Percentiles rank a stretch among this genome's conserved stretches.
Conservation (phyloP, 2,113 vertebrate genomes). For the Gila orcuttii region DNA sequence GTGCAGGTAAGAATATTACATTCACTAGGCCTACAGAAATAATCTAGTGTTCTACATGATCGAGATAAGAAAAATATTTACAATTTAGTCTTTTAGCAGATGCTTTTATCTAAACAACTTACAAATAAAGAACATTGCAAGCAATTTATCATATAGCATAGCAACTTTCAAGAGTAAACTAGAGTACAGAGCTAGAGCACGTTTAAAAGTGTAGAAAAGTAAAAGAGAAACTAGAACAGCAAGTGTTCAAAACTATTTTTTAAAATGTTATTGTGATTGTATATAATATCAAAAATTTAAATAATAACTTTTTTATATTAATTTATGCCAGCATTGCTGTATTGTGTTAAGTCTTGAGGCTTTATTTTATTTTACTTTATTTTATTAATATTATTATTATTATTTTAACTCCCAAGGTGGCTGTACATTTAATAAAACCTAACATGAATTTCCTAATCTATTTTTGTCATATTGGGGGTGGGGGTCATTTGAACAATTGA, state of each 20-base stretch:
- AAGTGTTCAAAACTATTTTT: neutral
- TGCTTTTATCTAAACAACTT: neutral
- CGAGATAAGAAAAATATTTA: neutral
- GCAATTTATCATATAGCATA: neutral
- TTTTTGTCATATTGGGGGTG: no score
- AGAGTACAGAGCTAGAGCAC: neutral
- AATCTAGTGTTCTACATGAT: neutral
- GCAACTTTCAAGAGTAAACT: neutral
- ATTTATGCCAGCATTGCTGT: neutral
- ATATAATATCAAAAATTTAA: no score
- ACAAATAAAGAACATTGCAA: neutral
- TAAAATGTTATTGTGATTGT: no score
- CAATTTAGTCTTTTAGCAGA: neutral
- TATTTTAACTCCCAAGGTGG: neutral
- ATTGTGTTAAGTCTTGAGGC: neutral
- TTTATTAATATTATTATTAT: neutral
- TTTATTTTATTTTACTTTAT: neutral
- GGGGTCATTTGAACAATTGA: no score
- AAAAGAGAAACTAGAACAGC: no score
- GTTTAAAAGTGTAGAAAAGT: neutral
- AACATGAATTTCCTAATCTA: no score
- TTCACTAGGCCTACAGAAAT: neutral
- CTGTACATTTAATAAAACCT: no score
- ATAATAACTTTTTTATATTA: neutral
- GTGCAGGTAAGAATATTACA: conserved; percentile 69